Evolutionary conservation across 2,113 vertebrate genomes (phyloP).

Genomic region (Ammodytes marinus): DNA sequence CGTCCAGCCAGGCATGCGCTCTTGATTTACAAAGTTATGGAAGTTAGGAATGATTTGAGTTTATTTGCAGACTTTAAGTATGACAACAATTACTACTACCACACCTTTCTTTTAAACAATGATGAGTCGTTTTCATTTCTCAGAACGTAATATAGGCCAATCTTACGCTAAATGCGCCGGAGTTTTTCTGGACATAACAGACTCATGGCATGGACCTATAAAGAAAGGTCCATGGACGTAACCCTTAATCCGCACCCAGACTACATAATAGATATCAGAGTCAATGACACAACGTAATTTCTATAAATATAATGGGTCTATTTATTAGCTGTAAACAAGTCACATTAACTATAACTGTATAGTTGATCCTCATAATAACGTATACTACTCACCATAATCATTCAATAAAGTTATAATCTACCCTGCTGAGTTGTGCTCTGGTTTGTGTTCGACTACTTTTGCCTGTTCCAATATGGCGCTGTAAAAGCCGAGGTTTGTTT

Average conservation of each 20-base stretch:
- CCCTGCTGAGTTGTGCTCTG: fast-evolving
- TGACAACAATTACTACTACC: too few relatives aligned
- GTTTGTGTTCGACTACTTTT: slow-evolving; percentile 50
- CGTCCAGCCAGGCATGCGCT: too few relatives aligned
- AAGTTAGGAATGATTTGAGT: too few relatives aligned
- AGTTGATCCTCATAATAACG: neutral
- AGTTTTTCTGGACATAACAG: neutral
- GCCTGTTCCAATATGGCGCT: slow-evolving; percentile 80
- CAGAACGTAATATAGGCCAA: too few relatives aligned
- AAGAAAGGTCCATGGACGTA: neutral
- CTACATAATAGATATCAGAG: slow-evolving; percentile 47
- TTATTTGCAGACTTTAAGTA: too few relatives aligned
- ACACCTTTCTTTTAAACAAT: too few relatives aligned
- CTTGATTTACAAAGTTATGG: too few relatives aligned
- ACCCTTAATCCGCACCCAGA: slow-evolving; percentile 26
- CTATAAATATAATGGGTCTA: fast-evolving
- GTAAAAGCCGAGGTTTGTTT: slow-evolving; percentile 74
- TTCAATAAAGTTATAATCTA: neutral
- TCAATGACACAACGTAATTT: slow-evolving; percentile 32
- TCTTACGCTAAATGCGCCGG: neutral
- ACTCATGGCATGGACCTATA: too few relatives aligned
- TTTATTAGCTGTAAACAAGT: fast-evolving
- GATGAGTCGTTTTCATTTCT: neutral
- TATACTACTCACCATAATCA: fast-evolving
- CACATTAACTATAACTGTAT: fast-evolving